Evolutionary conservation across 2,888 invertebrate genomes (phyloP), one percentile per base, ranked within the genome.

Genomic region (Chouioia cunea): DNA sequence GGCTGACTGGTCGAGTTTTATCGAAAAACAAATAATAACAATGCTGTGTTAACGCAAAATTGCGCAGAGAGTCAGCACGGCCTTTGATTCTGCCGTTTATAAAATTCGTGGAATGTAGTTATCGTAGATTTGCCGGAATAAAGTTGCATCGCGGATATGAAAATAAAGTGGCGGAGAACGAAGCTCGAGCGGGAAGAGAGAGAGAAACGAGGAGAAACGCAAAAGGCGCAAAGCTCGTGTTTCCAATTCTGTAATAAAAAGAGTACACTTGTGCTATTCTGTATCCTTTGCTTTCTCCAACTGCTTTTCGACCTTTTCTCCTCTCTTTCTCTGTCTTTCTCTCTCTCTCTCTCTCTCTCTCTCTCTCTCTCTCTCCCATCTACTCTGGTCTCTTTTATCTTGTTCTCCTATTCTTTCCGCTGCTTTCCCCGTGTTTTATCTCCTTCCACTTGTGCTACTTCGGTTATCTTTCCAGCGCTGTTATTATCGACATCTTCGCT

Each of bases 231-330:
- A 71, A 71, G 68, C 73, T 73, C 71, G 63, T 68, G 71, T 73
- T 71, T 73, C 68, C 71, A 62, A 71, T 73, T 68, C 71, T 36
- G 48, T 54, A 68, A 71, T 73, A 73, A 73, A 73, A 70, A 18
- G 47, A 70, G n/a, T 16, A 50, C 16, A 16, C 16, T n/a, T n/a
- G 50, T 50, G 12, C 16, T 48, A 4, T 15, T 48, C n/a, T 48
- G 48, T 48, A 48, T 15, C 15, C 48, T 15, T 16, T 15, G 16
- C n/a, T 48, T 48, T 48, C 16, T 48, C 3, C 50, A 16, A 6
- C 50, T 36, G 12, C 36, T 36, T 53, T 58, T 36, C 20, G 0
- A 18, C 43, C 15, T 27, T 18, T 23, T 15, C 22, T 14, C 36
- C 47, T 58, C 47, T 14, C 43, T 15, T 43, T 36, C 46, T 63